Evolutionary conservation across 2,888 invertebrate species (phyloP).

Genomic region (Chrysodeixis includens): DNA sequence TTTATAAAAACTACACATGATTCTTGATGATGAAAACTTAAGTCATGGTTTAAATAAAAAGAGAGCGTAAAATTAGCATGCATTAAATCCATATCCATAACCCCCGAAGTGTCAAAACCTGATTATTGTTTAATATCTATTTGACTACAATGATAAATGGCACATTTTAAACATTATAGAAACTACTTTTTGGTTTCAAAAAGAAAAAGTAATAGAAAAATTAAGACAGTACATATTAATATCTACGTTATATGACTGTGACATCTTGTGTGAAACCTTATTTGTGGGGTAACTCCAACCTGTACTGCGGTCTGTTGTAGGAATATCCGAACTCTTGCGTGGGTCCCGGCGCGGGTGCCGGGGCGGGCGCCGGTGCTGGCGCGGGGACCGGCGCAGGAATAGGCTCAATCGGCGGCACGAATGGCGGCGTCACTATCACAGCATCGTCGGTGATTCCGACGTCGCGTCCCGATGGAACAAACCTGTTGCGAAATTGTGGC

Average conservation of each 20-base stretch:
- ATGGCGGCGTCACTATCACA: constrained; percentile 83
- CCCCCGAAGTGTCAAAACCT: not conserved
- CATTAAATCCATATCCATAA: not conserved
- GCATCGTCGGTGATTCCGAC: constrained; percentile 84
- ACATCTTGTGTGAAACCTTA: constrained; percentile 56
- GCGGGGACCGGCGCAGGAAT: constrained; percentile 53
- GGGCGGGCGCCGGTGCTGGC: constrained; percentile 61
- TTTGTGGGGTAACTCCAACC: constrained; percentile 81
- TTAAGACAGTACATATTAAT: constrained; percentile 23
- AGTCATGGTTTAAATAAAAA: not conserved
- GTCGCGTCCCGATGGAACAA: constrained; percentile 74
- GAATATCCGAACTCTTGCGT: constrained; percentile 73
- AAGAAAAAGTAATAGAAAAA: not conserved
- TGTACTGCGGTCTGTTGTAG: constrained; percentile 82
- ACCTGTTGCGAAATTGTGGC: constrained; percentile 65
- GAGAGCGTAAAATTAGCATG: not conserved
- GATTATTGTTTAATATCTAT: too few species aligned
- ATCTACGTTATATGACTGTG: constrained; percentile 23
- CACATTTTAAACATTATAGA: not conserved
- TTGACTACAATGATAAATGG: not conserved
- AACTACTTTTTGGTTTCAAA: not conserved
- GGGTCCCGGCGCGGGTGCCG: constrained; percentile 53
- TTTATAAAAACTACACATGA: not conserved
- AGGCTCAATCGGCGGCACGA: constrained; percentile 72
- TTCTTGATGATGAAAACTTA: too few species aligned